A percentile compares a stretch with the other conserved stretches of the same genome.
Evolutionary conservation across 2,888 invertebrate species (phyloP).

Genomic region (Noctua janthe): DNA sequence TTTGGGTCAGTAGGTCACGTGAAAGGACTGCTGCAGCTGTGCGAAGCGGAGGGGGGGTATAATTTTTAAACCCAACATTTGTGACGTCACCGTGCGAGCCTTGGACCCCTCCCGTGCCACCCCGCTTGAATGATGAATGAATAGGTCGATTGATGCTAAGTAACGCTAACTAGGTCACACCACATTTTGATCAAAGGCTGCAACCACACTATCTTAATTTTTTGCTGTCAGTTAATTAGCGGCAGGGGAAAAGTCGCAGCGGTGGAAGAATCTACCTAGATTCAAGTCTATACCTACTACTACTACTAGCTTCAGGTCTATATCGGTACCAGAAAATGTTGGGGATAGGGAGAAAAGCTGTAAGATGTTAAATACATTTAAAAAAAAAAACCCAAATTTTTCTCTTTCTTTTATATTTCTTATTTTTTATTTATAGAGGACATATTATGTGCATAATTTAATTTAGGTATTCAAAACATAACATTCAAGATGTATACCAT

Average conservation of each 20-base stretch:
- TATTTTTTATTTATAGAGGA: background rate
- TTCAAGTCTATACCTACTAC: background rate
- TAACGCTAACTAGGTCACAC: constrained; percentile 75
- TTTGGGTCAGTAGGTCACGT: constrained; percentile 89
- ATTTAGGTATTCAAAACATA: background rate
- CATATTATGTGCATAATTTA: background rate
- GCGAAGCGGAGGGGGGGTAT: constrained; percentile 75
- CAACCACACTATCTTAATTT: constrained; percentile 6
- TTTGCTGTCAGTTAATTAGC: background rate
- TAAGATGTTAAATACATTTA: background rate
- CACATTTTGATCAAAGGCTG: constrained; percentile 47
- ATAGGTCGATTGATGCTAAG: constrained; percentile 80
- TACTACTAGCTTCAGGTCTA: background rate
- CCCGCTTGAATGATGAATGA: constrained; percentile 87
- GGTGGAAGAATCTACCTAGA: background rate
- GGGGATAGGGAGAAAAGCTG: background rate
- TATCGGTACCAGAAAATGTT: no score
- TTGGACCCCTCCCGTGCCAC: constrained; percentile 76
- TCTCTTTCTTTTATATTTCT: background rate
- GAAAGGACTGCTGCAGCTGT: constrained; percentile 86
- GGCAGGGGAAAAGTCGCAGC: background rate
- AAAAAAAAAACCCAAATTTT: background rate
- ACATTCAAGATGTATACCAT: background rate
- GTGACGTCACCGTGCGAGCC: constrained; percentile 85
- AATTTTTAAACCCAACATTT: constrained; percentile 81